These are phyloP conservation scores for Merodon equestris DNA, from an alignment of 2,888 invertebrate genomes.

Conservation along the genomic window DNA sequence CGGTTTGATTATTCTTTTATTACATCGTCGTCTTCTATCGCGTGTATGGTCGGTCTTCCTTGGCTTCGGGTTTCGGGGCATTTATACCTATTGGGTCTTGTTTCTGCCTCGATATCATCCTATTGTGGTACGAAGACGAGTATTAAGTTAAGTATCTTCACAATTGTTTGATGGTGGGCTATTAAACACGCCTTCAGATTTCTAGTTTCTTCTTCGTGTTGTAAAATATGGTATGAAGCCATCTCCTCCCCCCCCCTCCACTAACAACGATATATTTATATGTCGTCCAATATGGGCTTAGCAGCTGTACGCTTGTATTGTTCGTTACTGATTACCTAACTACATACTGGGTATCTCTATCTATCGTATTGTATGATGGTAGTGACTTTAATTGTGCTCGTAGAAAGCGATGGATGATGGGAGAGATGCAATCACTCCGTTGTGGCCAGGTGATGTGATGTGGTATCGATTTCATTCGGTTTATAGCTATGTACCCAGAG, in stretches of 20 bases:
- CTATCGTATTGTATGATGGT: too few species aligned
- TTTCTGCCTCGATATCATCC: constrained; percentile 23
- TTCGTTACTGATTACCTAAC: too few species aligned
- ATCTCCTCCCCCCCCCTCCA: too few species aligned
- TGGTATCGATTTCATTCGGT: constrained; percentile 40
- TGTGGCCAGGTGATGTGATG: constrained; percentile 1
- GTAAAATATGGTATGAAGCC: too few species aligned
- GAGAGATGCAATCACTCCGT: constrained; percentile 18
- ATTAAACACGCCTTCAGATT: constrained; percentile 63
- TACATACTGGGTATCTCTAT: too few species aligned
- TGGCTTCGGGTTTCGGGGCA: constrained; percentile 2
- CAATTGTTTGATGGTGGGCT: constrained; percentile 60
- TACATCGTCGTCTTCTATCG: constrained; percentile 12
- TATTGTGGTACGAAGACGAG: constrained; percentile 36
- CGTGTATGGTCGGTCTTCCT: too few species aligned
- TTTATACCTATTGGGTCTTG: constrained; percentile 7
- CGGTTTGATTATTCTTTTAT: constrained; percentile 60
- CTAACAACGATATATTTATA: too few species aligned
- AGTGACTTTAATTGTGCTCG: too few species aligned
- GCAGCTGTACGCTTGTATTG: too few species aligned
- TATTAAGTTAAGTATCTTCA: constrained; percentile 60
- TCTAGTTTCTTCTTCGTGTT: constrained; percentile 10
- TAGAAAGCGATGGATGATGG: too few species aligned
- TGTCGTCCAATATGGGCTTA: too few species aligned
- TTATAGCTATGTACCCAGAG: constrained; percentile 18